A percentile compares a stretch with the other conserved stretches of the same genome.
Evolutionary conservation across 2,888 invertebrate species (phyloP).

Genomic region (Barypeithes pellucidus): DNA sequence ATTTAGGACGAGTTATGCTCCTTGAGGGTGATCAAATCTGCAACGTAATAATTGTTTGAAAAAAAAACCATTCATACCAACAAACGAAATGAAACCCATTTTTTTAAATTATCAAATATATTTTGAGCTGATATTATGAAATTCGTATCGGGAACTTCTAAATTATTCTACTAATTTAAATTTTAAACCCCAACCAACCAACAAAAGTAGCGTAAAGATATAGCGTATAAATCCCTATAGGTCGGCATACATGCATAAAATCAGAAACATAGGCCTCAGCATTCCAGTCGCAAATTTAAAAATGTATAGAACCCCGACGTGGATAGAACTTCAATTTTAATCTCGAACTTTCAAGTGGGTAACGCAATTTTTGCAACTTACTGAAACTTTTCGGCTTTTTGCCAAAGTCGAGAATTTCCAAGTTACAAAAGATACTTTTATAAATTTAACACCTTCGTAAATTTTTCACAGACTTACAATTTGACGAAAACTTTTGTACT

Average conservation of each 20-base stretch:
- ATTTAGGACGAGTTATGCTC: too few relatives aligned
- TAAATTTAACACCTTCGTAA: constrained; percentile 30
- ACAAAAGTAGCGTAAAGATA: background rate
- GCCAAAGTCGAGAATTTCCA: constrained; percentile 24
- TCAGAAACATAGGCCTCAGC: constrained; percentile 19
- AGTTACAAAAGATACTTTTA: constrained; percentile 29
- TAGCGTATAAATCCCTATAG: constrained; percentile 9
- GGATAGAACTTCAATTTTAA: constrained; percentile 25
- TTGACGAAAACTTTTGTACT: constrained; percentile 20
- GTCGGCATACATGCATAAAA: constrained; percentile 16
- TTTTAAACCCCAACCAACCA: background rate
- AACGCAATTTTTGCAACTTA: constrained; percentile 25
- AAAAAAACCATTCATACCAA: too few relatives aligned
- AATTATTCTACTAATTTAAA: constrained; percentile 13
- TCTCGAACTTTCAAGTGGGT: constrained; percentile 23
- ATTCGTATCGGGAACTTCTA: background rate
- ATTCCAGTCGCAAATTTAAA: constrained; percentile 26
- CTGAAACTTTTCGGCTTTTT: constrained; percentile 24
- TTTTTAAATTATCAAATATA: too few relatives aligned
- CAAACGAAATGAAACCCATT: too few relatives aligned
- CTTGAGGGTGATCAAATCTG: too few relatives aligned
- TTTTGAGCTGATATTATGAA: too few relatives aligned
- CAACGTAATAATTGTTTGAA: too few relatives aligned
- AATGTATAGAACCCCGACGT: constrained; percentile 25
- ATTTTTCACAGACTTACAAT: constrained; percentile 18